Percentiles rank a stretch among this genome's conserved stretches.
phyloP scores from a whole-genome alignment of 2,888 invertebrate genomes.

The Therioaphis trifolii region DNA sequence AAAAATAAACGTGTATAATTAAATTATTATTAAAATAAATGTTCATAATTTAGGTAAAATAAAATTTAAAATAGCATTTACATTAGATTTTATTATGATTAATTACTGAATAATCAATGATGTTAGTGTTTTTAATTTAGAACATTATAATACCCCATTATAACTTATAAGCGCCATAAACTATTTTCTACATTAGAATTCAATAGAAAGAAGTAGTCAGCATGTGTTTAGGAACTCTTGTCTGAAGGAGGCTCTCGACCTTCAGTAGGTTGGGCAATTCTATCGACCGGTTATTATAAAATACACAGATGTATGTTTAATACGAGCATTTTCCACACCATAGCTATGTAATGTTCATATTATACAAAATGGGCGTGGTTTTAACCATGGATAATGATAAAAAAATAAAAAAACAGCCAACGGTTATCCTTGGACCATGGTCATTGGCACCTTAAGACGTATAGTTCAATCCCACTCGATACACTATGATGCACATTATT shows the following conservation, averaged over 20 bases:
- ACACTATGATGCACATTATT: background rate
- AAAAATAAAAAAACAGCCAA: slow-evolving; percentile 54
- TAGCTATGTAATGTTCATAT: slow-evolving; percentile 46
- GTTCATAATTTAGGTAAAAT: too few species aligned
- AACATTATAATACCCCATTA: too few species aligned
- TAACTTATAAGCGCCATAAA: background rate
- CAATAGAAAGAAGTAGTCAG: background rate
- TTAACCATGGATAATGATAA: slow-evolving; percentile 43
- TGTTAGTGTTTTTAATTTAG: too few species aligned
- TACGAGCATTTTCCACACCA: slow-evolving; percentile 27
- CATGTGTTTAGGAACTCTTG: slow-evolving; percentile 3
- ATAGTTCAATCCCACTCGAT: slow-evolving; percentile 31
- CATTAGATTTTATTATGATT: too few species aligned
- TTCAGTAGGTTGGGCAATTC: slow-evolving; percentile 39
- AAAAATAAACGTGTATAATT: too few species aligned
- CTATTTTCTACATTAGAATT: background rate
- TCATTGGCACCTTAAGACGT: slow-evolving; percentile 43
- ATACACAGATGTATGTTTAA: slow-evolving; percentile 28
- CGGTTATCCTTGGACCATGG: slow-evolving; percentile 60
- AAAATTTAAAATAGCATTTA: too few species aligned
- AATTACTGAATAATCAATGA: too few species aligned
- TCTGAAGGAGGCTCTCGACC: slow-evolving; percentile 25
- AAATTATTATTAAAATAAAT: too few species aligned
- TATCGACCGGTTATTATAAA: slow-evolving; percentile 44
- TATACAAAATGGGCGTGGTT: slow-evolving; percentile 50